phyloP scores from a whole-genome alignment of 2,113 vertebrate genomes.

The Chaetorhynchus papuensis region DNA sequence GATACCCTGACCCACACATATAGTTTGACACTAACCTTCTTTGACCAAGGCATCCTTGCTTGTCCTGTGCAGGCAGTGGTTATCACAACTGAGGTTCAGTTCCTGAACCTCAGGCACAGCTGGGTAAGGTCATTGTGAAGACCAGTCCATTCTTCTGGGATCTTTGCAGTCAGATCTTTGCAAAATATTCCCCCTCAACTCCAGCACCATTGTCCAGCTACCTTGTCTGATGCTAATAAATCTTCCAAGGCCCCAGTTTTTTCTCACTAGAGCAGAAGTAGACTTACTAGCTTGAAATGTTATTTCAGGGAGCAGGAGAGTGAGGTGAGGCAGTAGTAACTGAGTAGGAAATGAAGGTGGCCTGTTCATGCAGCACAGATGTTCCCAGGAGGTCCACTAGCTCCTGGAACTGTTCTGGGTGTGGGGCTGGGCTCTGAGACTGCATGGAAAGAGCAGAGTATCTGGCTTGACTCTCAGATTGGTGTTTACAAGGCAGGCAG shows the following conservation, averaged over 20 bases:
- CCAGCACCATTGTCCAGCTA: not conserved
- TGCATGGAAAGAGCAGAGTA: not conserved
- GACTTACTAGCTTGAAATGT: not conserved
- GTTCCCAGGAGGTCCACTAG: not conserved
- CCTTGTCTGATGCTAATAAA: not conserved
- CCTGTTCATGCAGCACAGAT: not conserved
- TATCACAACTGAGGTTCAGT: not conserved
- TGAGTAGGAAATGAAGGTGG: not conserved
- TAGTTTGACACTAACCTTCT: not conserved
- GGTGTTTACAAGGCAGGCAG: constrained; percentile 28
- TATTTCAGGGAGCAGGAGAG: not conserved
- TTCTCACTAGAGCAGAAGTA: not conserved
- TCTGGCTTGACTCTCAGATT: constrained; percentile 32
- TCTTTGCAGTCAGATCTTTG: not conserved
- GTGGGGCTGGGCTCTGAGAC: accelerated
- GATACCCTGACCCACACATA: not conserved
- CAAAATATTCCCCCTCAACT: not conserved
- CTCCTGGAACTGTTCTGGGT: not conserved
- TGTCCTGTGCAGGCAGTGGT: accelerated
- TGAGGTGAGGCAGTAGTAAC: not conserved
- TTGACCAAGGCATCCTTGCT: not conserved
- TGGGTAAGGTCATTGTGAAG: no score
- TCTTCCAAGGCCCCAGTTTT: not conserved
- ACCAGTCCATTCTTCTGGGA: not conserved
- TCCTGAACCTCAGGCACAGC: not conserved